Percentiles rank a stretch among this genome's conserved stretches.
These are phyloP conservation scores for Chrysolina haemoptera DNA, from an alignment of 2,888 invertebrate species.

Conservation along the genomic window DNA sequence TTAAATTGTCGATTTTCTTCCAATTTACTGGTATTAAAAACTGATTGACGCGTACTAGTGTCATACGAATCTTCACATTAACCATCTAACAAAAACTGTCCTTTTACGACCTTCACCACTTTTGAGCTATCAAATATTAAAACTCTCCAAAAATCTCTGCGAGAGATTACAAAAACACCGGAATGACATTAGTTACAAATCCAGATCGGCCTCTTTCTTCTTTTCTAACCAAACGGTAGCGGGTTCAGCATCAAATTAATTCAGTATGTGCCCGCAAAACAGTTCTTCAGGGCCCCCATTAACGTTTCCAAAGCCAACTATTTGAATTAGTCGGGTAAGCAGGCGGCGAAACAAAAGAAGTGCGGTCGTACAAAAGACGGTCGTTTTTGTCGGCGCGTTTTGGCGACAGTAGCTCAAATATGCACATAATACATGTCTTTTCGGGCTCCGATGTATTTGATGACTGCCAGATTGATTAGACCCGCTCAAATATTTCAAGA, in stretches of 20 bases:
- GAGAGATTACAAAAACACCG: constrained; percentile 47
- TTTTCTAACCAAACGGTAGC: constrained; percentile 53
- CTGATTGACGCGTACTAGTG: no score
- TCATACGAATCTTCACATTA: neutral
- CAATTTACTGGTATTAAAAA: no score
- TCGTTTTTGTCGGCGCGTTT: constrained; percentile 64
- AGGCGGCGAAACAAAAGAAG: constrained; percentile 66
- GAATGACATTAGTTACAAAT: constrained; percentile 52
- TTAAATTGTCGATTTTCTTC: no score
- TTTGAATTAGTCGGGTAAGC: constrained; percentile 64
- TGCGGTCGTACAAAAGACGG: constrained; percentile 63
- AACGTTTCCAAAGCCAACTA: constrained; percentile 64
- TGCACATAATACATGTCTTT: constrained; percentile 64
- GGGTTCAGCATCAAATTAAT: constrained; percentile 56
- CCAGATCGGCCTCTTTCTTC: constrained; percentile 43
- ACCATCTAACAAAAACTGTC: neutral
- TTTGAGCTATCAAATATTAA: constrained; percentile 40
- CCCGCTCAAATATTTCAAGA: constrained; percentile 41
- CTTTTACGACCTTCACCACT: constrained; percentile 27
- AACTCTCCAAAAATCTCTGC: constrained; percentile 35
- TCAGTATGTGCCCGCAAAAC: constrained; percentile 49
- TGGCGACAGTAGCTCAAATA: constrained; percentile 63
- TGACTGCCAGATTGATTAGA: constrained; percentile 59
- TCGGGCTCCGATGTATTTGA: constrained; percentile 57
- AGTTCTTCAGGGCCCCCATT: constrained; percentile 57